Evolutionary conservation across 2,113 vertebrate species (phyloP).

Genomic region (Hypomesus transpacificus): DNA sequence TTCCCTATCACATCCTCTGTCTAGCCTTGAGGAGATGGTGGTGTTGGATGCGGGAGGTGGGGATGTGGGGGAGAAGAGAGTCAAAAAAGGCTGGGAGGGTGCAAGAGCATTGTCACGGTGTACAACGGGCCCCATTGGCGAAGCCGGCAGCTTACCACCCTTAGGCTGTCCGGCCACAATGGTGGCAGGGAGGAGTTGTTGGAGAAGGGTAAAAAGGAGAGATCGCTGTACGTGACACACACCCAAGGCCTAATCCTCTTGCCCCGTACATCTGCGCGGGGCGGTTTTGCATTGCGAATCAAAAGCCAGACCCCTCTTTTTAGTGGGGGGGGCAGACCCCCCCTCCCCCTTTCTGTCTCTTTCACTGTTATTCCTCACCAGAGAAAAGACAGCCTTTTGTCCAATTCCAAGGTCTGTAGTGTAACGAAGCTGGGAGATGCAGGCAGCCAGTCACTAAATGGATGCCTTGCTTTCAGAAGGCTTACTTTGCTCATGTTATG

Average conservation of each 20-base stretch:
- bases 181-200: conserved; percentile 71
- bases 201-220: conserved; percentile 71
- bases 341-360: conserved; percentile 63
- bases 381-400: conserved; percentile 79
- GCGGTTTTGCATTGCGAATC: conserved; percentile 81
- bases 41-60: background rate
- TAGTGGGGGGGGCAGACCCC: conserved; percentile 62
- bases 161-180: conserved; percentile 80
- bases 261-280: conserved; percentile 84
- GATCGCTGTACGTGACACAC: conserved; percentile 76
- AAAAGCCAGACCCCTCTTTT: conserved; percentile 76
- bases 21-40: conserved; percentile 72
- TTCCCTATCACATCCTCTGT: conserved; percentile 85
- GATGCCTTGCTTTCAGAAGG: conserved; percentile 58
- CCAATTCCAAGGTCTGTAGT: conserved; percentile 37
- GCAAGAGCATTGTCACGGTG: conserved; percentile 74
- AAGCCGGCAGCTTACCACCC: conserved; percentile 78
- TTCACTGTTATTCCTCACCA: conserved; percentile 83
- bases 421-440: conserved; percentile 53
- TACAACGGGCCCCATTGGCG: conserved; percentile 82
- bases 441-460: conserved; percentile 60
- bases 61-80: background rate
- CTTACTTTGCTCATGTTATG: conserved; percentile 19
- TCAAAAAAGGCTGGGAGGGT: conserved; percentile 2
- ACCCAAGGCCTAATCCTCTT: conserved; percentile 89